These are phyloP conservation scores for Zeuzera pyrina DNA, from an alignment of 2,888 invertebrate species.

Conservation along the genomic window DNA sequence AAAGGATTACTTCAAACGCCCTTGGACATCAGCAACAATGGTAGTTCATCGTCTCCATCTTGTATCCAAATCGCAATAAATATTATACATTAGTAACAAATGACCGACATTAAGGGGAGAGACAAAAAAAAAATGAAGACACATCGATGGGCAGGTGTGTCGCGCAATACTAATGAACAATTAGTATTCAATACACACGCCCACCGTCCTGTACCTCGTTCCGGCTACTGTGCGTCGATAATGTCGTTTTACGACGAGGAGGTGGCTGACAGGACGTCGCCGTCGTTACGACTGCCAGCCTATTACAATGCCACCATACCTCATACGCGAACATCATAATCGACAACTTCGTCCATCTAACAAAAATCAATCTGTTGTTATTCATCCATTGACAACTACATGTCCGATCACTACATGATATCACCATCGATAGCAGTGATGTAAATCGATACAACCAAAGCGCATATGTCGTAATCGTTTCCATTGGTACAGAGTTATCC, in stretches of 20 bases:
- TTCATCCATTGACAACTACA: conserved; percentile 46
- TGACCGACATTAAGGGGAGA: conserved; percentile 63
- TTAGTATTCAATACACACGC: conserved; percentile 64
- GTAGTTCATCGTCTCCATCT: conserved; percentile 43
- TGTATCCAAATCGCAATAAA: conserved; percentile 61
- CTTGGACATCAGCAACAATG: conserved; percentile 48
- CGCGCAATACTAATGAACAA: conserved; percentile 69
- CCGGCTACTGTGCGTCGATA: conserved; percentile 73
- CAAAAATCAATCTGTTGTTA: conserved; percentile 38
- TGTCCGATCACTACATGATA: conserved; percentile 28
- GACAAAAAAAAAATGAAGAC: conserved; percentile 59
- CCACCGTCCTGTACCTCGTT: conserved; percentile 71
- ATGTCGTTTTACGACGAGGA: conserved; percentile 70
- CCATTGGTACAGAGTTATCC: conserved; percentile 35
- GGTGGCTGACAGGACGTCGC: conserved; percentile 69
- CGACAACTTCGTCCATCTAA: conserved; percentile 32
- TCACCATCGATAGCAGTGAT: conserved; percentile 38
- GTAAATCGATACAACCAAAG: conserved; percentile 23
- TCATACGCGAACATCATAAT: conserved; percentile 49
- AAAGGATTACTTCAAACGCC: conserved; percentile 36
- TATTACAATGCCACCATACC: conserved; percentile 67
- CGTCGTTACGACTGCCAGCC: conserved; percentile 67
- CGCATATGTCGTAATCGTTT: conserved; percentile 3
- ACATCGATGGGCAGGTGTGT: conserved; percentile 64
- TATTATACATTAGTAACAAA: conserved; percentile 65